Evolutionary conservation across 2,113 vertebrate genomes (phyloP), one percentile per base, ranked within the genome.

Genomic region (Fregetta grallaria): DNA sequence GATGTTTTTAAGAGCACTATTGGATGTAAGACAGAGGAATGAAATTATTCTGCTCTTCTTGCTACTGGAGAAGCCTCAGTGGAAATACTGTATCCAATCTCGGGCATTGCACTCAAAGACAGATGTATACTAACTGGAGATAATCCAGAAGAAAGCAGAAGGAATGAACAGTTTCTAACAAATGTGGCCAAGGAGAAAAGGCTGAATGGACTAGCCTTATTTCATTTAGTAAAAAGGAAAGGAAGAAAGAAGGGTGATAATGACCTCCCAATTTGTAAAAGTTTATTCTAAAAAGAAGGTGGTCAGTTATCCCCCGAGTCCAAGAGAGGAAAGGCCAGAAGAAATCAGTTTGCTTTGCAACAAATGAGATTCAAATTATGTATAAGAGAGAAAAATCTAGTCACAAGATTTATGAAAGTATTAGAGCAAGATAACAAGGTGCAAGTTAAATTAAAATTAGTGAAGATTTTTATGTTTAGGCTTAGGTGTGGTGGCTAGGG

Each of bases 21-120:
- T 93, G 53, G 62, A 44, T 93, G 45, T 76, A 91, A 94, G 67
- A 76, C 84, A 95, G 74, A 82, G 71, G 34, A 91, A 82, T 75
- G 34, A 79, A 90, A 95, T 95, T 94, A 93, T 96, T 96, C 96
- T 97, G 94, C 94, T 93, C 92, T 97, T 93, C 55, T 96, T 96
- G 77, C 83, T 67, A 45, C 66, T 92, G 77, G 30, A 94, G 84
- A 79, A 91, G 45, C 53, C 77, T 94, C 80, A 87, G 63, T 84
- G 4, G 3, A 86, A 94, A 40, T 50, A 74, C 25, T 67, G 38
- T 44, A 47, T 72, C 38, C 56, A 63, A 7, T 87, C 1, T 61
- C 65, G 56, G 52, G 23, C 7, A 13, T 5, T 67, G 59, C 68
- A 71, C 23, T 96, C 86, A 80, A 86, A 94, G 42, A 38, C 21